These are phyloP conservation scores for Kryptolebias ocellatus DNA, from an alignment of 2,797 vertebrate species.

Conservation along the genomic window DNA sequence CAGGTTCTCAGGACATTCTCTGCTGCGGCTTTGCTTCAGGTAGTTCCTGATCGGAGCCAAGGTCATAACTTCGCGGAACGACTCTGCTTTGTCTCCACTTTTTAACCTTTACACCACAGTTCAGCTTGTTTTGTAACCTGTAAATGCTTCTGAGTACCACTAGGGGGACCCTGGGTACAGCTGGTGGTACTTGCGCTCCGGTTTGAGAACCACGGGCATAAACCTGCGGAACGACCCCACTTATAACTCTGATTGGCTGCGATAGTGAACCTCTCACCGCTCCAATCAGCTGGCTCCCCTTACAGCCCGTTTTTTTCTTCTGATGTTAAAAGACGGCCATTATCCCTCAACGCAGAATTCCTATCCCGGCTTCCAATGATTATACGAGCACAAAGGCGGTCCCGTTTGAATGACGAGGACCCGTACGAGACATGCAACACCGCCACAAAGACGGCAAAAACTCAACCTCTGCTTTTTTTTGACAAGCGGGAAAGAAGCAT, in stretches of 20 bases:
- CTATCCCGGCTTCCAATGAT: constrained; percentile 30
- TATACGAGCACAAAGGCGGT: constrained; percentile 31
- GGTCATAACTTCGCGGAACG: no score
- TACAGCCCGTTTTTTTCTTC: constrained; percentile 35
- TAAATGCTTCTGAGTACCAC: no score
- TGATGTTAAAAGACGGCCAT: constrained; percentile 39
- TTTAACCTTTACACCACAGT: no score
- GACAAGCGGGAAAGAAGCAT: constrained; percentile 28
- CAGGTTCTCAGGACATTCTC: no score
- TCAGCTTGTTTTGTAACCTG: no score
- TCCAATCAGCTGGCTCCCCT: no score
- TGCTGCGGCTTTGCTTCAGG: no score
- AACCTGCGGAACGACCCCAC: constrained; percentile 64
- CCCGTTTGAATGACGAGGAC: constrained; percentile 11
- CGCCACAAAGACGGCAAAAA: constrained; percentile 12
- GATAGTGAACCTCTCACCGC: constrained; percentile 59
- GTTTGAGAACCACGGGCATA: constrained; percentile 33
- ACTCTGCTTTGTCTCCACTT: no score
- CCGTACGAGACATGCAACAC: constrained; percentile 55
- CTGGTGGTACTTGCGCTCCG: no score
- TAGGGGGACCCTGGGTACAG: no score
- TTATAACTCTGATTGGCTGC: constrained; percentile 63
- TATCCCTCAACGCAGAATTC: constrained; percentile 41
- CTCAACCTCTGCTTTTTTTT: constrained; percentile 31
- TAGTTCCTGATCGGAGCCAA: no score